Evolutionary conservation across 30 jellyfish, hydroid and myxozoan species (phyloP).

Genomic region (Aurelia sp.): DNA sequence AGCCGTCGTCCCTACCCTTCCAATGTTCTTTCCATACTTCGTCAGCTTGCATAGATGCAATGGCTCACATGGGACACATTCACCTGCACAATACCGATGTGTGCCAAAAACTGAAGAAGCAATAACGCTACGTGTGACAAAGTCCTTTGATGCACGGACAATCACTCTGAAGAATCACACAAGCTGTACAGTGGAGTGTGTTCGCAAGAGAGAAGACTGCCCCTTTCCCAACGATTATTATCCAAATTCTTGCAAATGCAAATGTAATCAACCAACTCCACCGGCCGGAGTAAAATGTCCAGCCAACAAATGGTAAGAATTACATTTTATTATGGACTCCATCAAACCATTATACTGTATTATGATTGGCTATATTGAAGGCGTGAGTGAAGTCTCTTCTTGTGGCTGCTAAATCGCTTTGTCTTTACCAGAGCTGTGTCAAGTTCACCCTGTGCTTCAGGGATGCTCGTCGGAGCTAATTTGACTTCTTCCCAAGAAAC

Average conservation of each 20-base stretch:
- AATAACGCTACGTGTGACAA: not conserved
- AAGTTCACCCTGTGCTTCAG: no score
- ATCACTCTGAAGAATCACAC: constrained; percentile 49
- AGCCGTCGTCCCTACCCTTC: constrained; percentile 59
- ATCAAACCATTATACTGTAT: no score
- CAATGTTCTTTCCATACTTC: constrained; percentile 67
- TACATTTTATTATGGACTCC: no score
- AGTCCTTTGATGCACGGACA: not conserved
- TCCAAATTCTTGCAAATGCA: constrained; percentile 12
- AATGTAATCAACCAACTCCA: constrained; percentile 3
- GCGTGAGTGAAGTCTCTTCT: no score
- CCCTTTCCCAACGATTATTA: constrained; percentile 1
- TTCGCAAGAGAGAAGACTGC: constrained; percentile 38
- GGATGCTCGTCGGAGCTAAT: no score
- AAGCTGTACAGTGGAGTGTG: constrained; percentile 63
- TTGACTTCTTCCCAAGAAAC: no score
- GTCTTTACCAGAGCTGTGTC: no score
- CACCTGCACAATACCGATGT: constrained; percentile 50
- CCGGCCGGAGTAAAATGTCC: not conserved
- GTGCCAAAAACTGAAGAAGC: constrained; percentile 26
- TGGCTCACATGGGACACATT: constrained; percentile 64
- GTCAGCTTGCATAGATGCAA: constrained; percentile 81
- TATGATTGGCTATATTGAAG: no score
- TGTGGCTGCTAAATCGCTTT: no score
- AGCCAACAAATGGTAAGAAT: no score